phyloP scores from a whole-genome alignment of 2,888 invertebrate genomes.

The Syritta pipiens region DNA sequence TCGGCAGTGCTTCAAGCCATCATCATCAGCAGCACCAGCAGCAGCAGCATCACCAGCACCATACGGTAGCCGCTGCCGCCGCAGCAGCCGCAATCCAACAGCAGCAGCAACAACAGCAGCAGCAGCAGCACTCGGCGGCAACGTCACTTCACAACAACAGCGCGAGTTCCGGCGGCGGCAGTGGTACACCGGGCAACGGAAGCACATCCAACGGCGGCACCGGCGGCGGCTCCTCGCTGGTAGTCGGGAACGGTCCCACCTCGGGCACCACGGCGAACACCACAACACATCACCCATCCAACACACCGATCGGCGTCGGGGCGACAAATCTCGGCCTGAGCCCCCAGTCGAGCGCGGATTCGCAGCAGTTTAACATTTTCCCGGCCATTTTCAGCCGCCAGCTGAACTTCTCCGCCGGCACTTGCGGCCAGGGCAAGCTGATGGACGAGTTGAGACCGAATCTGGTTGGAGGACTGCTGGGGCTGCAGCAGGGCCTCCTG shows the following conservation, averaged over 20 bases:
- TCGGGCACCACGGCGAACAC: conserved; percentile 72
- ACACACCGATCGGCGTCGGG: conserved; percentile 71
- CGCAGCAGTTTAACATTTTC: conserved; percentile 93
- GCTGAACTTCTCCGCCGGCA: conserved; percentile 87
- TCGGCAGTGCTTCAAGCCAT: conserved; percentile 73
- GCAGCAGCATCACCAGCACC: conserved; percentile 72
- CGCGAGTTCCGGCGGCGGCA: conserved; percentile 63
- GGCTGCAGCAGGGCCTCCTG: conserved; percentile 87
- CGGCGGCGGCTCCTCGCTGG: conserved; percentile 72
- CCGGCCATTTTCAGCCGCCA: conserved; percentile 94
- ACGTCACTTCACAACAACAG: conserved; percentile 50
- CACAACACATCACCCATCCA: conserved; percentile 71
- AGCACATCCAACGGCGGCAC: conserved; percentile 55
- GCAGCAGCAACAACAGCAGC: conserved; percentile 80
- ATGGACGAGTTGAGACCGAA: conserved; percentile 94
- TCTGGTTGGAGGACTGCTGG: conserved; percentile 88
- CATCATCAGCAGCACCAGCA: conserved; percentile 69
- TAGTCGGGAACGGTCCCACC: conserved; percentile 77
- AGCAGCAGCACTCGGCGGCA: conserved; percentile 71
- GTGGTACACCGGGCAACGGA: conserved; percentile 68
- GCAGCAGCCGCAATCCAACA: conserved; percentile 71
- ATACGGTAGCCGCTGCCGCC: conserved; percentile 66
- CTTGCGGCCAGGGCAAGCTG: conserved; percentile 87
- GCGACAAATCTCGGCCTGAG: conserved; percentile 77
- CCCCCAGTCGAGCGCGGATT: conserved; percentile 79